Base-by-base conservation (phyloP, 1,140 invertebrate species). In the Drosophila ficusphila region DNA sequence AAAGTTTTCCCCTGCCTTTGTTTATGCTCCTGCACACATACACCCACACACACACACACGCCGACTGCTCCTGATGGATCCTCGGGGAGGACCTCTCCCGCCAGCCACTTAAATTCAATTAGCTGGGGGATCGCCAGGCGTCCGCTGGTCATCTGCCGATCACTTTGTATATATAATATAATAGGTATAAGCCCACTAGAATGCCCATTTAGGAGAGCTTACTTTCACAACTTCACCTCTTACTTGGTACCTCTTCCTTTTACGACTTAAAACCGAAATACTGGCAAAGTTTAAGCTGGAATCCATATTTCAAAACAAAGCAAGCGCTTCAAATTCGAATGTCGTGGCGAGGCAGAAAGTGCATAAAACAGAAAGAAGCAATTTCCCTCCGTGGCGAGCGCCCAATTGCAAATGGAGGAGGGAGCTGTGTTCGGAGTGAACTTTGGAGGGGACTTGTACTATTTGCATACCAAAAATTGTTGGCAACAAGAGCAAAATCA, bases 381-480 rank as follows among this genome's bases (percentile, higher is more conserved):
- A 85, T 85, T 85, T 85, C 76, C 79, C 53, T 68, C 68, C 36
- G 51, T 31, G 39, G 38, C 31, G 42, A 31, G 7, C 27, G 14
- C 5, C 18, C 27, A 34, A 33, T 58, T 25, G 48, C 29, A 39
- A 31, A 31, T 12, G 14, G 3, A 2, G 14, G 3, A 2, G 8
- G 6, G 14, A 6, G 12, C 9, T n/a, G 23, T 1, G n/a, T 14
- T 47, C n/a, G 18, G 33, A 29, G 18, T 0, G 34, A 5, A 16
- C 23, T 42, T 8, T 6, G 18, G 14, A 21, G 9, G 1, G 6
- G 6, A 21, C 1, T 14, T 52, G 61, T n/a, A 85, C 79, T 79
- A 85, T 85, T 85, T 85, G 76, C 79, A 86, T 86, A 68, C 60
- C 46, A 69, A 81, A 81, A 85, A 76, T 81, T 85, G 61, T 56